These are phyloP conservation scores for Rhombomys opimus DNA, from an alignment of 2,113 vertebrate species.

Conservation along the genomic window DNA sequence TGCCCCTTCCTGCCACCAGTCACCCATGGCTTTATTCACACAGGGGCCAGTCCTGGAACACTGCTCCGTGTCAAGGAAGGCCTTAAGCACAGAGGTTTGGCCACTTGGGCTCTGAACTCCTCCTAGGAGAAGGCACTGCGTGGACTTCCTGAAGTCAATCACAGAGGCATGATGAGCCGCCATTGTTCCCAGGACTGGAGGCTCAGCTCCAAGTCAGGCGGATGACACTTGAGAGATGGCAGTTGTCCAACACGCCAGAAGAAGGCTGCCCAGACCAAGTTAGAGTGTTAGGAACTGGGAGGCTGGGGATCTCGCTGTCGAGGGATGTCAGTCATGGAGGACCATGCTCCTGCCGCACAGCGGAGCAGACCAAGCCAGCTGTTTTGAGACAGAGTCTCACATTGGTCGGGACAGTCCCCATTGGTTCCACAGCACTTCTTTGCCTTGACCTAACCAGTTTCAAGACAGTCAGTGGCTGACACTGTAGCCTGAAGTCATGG, in stretches of 20 bases:
- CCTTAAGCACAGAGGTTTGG: background rate
- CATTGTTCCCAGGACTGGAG: background rate
- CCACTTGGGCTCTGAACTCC: background rate
- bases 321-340: background rate
- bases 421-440: background rate
- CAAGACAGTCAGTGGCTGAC: background rate
- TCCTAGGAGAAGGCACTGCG: background rate
- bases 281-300: background rate
- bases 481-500: background rate
- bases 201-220: background rate
- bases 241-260: background rate
- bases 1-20: background rate
- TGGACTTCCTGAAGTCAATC: background rate
- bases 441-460: background rate
- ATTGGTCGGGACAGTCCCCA: background rate
- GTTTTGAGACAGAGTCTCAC: background rate
- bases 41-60: rapidly evolving
- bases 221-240: background rate
- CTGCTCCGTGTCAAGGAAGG: background rate
- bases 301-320: background rate
- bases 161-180: background rate
- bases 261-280: background rate
- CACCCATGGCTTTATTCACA: background rate
- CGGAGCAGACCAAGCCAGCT: background rate
- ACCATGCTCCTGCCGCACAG: background rate